Base-by-base conservation (phyloP, 1,140 invertebrate genomes). In the Phthorimaea operculella region DNA sequence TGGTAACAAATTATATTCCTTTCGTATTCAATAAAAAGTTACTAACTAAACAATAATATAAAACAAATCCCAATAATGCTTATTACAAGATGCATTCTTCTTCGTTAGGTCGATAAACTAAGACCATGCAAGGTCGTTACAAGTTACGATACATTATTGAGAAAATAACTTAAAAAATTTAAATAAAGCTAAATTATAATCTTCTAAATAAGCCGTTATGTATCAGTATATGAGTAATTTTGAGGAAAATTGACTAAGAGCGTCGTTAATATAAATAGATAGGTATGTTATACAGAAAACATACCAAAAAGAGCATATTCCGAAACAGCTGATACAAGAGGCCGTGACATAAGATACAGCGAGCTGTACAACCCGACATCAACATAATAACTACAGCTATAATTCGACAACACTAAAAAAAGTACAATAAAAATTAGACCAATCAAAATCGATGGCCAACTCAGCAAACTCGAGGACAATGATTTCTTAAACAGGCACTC, bases 1-100 rank as follows among this genome's bases (percentile, higher is more conserved):
- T 83, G 79, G 79, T 83, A 85, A 85, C 82, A 85, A 85, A 82
- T 78, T 66, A 78, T 71, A 79, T 80, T 74, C 70, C 74, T 74
- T 79, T 81, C 68, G 72, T 80, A 80, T 77, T 80, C 71, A 80
- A 84, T 83, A 81, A 81, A 81, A 76, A 71, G 63, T 74, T 68
- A 66, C 55, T 70, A 77, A 77, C 75, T 77, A 81, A 77, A 79
- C 63, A 74, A 71, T 66, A 67, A 63, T 74, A 76, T 67, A 79
- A 79, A 74, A 78, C 66, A 74, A 74, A 66, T 67, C 72, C 68
- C 75, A 77, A 84, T 76, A 73, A 79, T 66, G 69, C 63, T 68
- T 60, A 55, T 49, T 28, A 28, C 21, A 28, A 51, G 36, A 48
- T 51, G 34, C 42, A 48, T 16, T 42, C 51, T 54, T 34, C 45